Evolutionary conservation across 1,140 invertebrate species (phyloP), one percentile per base, ranked within the genome.

Genomic region (Atta texana): DNA sequence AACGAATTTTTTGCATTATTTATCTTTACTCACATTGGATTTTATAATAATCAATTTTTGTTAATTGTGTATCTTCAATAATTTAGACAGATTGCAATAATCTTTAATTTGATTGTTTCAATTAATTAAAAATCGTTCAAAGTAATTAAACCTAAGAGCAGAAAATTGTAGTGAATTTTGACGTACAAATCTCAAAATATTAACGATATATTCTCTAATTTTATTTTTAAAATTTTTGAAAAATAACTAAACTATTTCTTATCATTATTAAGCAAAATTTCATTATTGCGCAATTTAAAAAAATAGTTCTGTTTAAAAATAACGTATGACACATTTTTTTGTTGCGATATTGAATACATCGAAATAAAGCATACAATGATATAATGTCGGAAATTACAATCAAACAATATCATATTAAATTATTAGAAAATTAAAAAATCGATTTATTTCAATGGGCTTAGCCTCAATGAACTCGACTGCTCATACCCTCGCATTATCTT

Each of bases 401-500:
- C 16, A 0, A 16, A 2, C 34, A n/a, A 4, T 16, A 24, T 61
- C 8, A 18, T 18, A 39, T 55, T n/a, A 8, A 39, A 68, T 72
- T 55, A 49, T 49, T 24, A 31, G 14, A 12, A 34, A 8, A 14
- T n/a, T 28, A 77, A 44, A 61, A 63, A 28, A 7, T 44, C 34
- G 8, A 0, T 57, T 12, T 39, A 34, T 61, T 76, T 61, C 18
- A 76, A 61, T 75, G 31, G 28, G 21, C 24, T 0, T 44, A 6
- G 10, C 4, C 34, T 68, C 24, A 18, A 8, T 12, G 44, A 72
- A 24, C 34, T 28, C 21, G 34, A 61, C 7, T 44, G 34, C 34
- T 77, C 72, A 57, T 75, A 44, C 21, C 16, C 39, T 77, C 14
- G 21, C 34, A 16, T 77, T 77, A 59, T 63, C 24, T 57, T 57